Evolutionary conservation across 92 coral and sea anemone species (phyloP), one percentile per base, ranked within the genome.

Genomic region (Porites cylindrica): DNA sequence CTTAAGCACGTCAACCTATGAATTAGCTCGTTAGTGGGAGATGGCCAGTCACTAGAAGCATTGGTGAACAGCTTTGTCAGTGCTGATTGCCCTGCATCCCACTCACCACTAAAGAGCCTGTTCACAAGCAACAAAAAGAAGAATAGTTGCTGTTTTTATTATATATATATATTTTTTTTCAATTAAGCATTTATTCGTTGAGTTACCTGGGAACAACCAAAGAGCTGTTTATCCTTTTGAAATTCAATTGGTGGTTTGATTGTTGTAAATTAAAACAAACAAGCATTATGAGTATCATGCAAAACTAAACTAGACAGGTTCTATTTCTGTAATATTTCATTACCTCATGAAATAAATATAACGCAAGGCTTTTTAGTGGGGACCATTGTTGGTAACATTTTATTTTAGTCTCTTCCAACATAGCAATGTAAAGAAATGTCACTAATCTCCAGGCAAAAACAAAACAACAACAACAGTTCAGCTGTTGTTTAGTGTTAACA

Each of bases 91-190:
- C 32, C 32, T 29, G 71, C 71, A 66, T 66, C 71, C 71, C 71
- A 66, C 32, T 66, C 71, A 66, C 71, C 26, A 66, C 32, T 66
- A 16, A 66, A 64, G 75, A 80, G 74, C 53, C 84, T 9, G 74
- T 80, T 80, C 84, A 80, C 75, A 65, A 80, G 84, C 84, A 80
- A 65, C 32, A 63, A 80, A 80, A 65, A 14, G 72, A 80, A 80
- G 75, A 80, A 62, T 64, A 79, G 64, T 80, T 23, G 43, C 10
- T 9, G 74, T 23, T 80, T 58, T 80, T 80, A 29, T 29, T 29
- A 29, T 29, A 29, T 29, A 29, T 26, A 29, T 29, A 29, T 29
- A 29, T 80, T 11, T 80, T 29, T 79, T 9, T 61, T 58, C 19
- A 13, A 59, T 59, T 78, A 47, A 78, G 83, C 70, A 78, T 61